A percentile compares a stretch with the other conserved stretches of the same genome.
phyloP scores from a whole-genome alignment of 2,888 invertebrate species.

The Autographa pulchrina region DNA sequence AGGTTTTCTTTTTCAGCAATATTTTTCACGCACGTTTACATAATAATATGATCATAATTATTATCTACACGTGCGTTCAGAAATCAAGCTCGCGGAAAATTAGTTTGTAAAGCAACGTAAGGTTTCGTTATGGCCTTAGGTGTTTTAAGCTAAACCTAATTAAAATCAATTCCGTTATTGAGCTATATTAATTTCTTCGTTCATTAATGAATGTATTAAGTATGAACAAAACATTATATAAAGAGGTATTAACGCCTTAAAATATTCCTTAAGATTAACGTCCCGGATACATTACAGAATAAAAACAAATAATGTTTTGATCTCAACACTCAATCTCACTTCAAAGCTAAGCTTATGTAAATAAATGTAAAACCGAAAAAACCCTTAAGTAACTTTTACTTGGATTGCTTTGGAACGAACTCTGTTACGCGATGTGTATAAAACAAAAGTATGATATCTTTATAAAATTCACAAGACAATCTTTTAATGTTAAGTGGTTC shows the following conservation, averaged over 20 bases:
- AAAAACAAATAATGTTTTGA: slow-evolving; percentile 31
- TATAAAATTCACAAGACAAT: background rate
- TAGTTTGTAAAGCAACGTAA: background rate
- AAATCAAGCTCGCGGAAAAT: background rate
- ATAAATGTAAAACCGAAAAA: slow-evolving; percentile 39
- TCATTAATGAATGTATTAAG: no score
- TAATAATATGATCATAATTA: slow-evolving; percentile 19
- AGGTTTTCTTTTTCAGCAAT: background rate
- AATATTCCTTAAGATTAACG: slow-evolving; percentile 8
- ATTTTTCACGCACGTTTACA: slow-evolving; percentile 1
- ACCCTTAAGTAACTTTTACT: slow-evolving; percentile 44
- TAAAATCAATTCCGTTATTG: background rate
- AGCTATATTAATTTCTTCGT: no score
- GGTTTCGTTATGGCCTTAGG: background rate
- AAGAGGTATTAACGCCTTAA: background rate
- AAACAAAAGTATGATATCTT: slow-evolving; percentile 17
- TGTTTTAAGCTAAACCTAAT: background rate
- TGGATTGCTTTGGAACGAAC: slow-evolving; percentile 34
- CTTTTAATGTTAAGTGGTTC: background rate
- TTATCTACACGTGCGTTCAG: slow-evolving; percentile 3
- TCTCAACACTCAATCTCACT: slow-evolving; percentile 33
- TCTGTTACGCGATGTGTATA: slow-evolving; percentile 15
- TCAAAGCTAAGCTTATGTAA: slow-evolving; percentile 47
- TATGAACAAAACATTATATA: background rate
- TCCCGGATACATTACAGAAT: slow-evolving; percentile 14